These are phyloP conservation scores for Kuschelorhynchus macadamiae DNA, from an alignment of 2,888 invertebrate species.

Conservation along the genomic window DNA sequence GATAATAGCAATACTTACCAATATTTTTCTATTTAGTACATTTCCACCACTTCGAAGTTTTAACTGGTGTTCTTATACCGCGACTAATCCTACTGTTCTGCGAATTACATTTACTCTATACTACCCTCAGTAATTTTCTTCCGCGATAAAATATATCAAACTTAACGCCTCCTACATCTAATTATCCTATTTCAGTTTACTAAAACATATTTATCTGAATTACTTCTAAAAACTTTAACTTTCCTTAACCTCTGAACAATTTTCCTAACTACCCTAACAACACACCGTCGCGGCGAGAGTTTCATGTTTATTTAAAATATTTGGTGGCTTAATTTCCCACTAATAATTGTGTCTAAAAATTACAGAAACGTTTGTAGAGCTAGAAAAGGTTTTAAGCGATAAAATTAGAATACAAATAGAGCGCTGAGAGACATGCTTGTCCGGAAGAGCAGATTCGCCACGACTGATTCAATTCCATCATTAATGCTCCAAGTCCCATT, in stretches of 20 bases:
- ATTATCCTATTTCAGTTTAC: slow-evolving; percentile 29
- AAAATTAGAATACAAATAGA: slow-evolving; percentile 26
- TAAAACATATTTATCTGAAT: slow-evolving; percentile 34
- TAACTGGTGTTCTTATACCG: too few relatives aligned
- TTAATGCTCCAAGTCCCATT: slow-evolving; percentile 3
- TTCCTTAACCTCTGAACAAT: slow-evolving; percentile 33
- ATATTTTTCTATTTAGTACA: too few relatives aligned
- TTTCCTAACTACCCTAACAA: slow-evolving; percentile 40
- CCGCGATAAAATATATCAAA: background rate
- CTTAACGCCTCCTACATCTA: background rate
- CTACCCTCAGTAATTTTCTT: too few relatives aligned
- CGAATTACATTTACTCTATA: too few relatives aligned
- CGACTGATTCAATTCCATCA: slow-evolving; percentile 33
- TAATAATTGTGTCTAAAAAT: background rate
- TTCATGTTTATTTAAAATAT: slow-evolving; percentile 6
- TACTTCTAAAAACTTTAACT: slow-evolving; percentile 34
- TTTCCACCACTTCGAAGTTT: too few relatives aligned
- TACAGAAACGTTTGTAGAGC: background rate
- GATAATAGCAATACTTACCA: too few relatives aligned
- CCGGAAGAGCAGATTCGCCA: slow-evolving; percentile 30
- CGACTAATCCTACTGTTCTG: too few relatives aligned
- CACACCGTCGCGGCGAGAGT: slow-evolving; percentile 41
- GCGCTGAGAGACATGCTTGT: slow-evolving; percentile 32
- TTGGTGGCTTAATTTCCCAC: background rate
- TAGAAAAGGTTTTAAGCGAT: slow-evolving; percentile 12